phyloP scores from a whole-genome alignment of 1,140 invertebrate genomes.

The Eueides isabella region DNA sequence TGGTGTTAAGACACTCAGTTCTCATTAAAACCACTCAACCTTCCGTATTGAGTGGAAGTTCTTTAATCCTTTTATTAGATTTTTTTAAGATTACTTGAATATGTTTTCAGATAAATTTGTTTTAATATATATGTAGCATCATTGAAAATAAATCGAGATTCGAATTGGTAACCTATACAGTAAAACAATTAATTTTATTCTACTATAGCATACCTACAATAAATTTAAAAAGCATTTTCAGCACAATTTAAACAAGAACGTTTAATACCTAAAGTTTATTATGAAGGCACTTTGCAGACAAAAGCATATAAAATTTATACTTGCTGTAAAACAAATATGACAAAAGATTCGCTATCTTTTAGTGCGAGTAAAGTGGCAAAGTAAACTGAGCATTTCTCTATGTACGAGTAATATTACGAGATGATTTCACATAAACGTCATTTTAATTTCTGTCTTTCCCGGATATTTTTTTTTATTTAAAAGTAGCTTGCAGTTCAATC shows the following conservation, averaged over 20 bases:
- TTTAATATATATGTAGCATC: too few relatives aligned
- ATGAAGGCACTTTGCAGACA: constrained; percentile 7
- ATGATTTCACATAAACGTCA: neutral
- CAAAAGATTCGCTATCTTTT: constrained; percentile 4
- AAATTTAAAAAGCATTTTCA: neutral
- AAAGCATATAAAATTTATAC: neutral
- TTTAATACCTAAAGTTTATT: neutral
- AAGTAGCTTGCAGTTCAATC: neutral
- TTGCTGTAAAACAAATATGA: constrained; percentile 8
- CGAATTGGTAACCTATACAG: too few relatives aligned
- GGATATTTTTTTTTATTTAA: too few relatives aligned
- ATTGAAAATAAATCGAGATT: too few relatives aligned
- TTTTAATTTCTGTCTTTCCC: neutral
- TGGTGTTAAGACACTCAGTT: too few relatives aligned
- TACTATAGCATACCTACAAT: too few relatives aligned
- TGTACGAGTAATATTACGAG: constrained; percentile 4
- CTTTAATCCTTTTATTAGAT: too few relatives aligned
- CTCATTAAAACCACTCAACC: too few relatives aligned
- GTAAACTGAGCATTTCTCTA: constrained; percentile 1
- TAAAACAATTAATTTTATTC: too few relatives aligned
- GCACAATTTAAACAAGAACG: neutral
- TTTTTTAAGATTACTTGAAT: too few relatives aligned
- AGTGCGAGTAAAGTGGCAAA: neutral
- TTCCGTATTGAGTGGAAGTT: too few relatives aligned
- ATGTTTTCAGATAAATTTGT: too few relatives aligned